Evolutionary conservation across 1,140 invertebrate genomes (phyloP).

Genomic region (Nylanderia fulva): DNA sequence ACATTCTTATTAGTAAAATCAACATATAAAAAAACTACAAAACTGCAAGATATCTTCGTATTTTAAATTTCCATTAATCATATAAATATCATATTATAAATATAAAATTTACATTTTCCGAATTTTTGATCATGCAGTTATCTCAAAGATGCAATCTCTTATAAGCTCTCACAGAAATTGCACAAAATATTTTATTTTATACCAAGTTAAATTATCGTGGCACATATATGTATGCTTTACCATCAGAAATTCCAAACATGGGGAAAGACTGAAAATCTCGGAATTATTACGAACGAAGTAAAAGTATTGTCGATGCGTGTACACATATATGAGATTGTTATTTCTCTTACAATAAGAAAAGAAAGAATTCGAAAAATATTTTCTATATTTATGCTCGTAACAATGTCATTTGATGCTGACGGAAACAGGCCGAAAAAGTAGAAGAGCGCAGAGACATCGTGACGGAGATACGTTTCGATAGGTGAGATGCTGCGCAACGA

Average conservation of each 20-base stretch:
- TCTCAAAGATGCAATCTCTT: neutral
- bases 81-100: neutral
- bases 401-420: neutral
- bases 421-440: conserved; percentile 12
- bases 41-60: neutral
- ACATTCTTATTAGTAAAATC: neutral
- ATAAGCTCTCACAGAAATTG: neutral
- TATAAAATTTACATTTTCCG: neutral
- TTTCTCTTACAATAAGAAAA: neutral
- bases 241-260: neutral
- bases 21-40: neutral
- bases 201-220: conserved; percentile 6
- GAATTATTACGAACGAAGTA: neutral
- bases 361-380: neutral
- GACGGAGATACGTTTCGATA: neutral
- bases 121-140: neutral
- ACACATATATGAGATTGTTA: no score
- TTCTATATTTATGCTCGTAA: neutral
- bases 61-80: conserved; percentile 7
- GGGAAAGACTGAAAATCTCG: neutral
- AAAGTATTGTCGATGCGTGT: neutral
- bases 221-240: neutral
- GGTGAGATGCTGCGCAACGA: neutral
- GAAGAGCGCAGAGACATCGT: conserved; percentile 44
- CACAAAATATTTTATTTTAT: neutral